Conservation (phyloP, 92 coral and sea anemone species). For the Scolanthus callimorphus region DNA sequence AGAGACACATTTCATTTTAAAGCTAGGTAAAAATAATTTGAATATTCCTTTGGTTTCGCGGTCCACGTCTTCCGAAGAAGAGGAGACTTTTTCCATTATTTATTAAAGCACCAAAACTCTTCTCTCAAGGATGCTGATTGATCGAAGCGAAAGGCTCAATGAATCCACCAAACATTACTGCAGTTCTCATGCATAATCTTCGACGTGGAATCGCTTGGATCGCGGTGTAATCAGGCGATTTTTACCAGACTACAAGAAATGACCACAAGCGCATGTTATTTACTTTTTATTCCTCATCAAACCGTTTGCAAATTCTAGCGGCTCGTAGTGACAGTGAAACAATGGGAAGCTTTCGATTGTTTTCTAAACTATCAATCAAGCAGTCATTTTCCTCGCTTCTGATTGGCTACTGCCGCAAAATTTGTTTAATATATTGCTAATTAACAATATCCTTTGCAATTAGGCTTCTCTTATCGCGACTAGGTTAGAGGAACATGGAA, state of each 20-base stretch:
- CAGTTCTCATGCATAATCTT: not conserved
- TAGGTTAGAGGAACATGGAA: constrained; percentile 56
- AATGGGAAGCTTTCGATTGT: constrained; percentile 59
- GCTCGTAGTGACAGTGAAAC: constrained; percentile 59
- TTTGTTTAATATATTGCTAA: constrained; percentile 93
- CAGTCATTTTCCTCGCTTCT: constrained; percentile 42
- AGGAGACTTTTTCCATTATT: constrained; percentile 63
- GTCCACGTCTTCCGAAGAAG: constrained; percentile 11
- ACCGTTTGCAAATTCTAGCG: constrained; percentile 73
- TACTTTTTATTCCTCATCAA: not conserved
- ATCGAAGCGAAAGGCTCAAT: not conserved
- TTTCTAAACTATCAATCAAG: constrained; percentile 79
- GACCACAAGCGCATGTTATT: not conserved
- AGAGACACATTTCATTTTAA: too few species aligned
- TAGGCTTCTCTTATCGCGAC: constrained; percentile 52
- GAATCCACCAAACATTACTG: not conserved
- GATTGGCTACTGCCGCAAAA: constrained; percentile 70
- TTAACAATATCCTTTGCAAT: constrained; percentile 87
- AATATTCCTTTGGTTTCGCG: constrained; percentile 28
- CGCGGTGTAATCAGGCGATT: not conserved
- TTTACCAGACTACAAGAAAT: not conserved
- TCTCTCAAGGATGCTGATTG: constrained; percentile 9
- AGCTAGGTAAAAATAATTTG: too few species aligned
- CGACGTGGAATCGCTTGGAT: not conserved
- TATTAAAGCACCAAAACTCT: constrained; percentile 45